Percentiles rank a stretch among this genome's conserved stretches.
These are phyloP conservation scores for Tenualosa thibaudeaui DNA, from an alignment of 2,797 vertebrate genomes.

Conservation along the genomic window DNA sequence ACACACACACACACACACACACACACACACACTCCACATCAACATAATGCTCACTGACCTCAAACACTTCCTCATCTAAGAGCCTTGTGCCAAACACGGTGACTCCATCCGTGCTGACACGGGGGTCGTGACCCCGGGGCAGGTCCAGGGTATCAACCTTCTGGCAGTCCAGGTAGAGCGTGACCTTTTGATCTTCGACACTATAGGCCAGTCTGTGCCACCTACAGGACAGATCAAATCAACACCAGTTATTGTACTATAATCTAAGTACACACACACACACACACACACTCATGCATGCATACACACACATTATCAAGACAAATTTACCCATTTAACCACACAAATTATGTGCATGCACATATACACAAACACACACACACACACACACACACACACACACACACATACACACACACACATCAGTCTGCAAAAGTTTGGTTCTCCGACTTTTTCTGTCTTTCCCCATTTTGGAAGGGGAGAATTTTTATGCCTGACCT, in stretches of 20 bases:
- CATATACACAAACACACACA: neutral
- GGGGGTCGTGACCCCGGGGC: conserved; percentile 80
- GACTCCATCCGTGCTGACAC: conserved; percentile 89
- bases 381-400: neutral
- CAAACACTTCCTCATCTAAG: conserved; percentile 92
- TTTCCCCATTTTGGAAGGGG: too few species aligned
- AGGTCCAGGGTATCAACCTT: conserved; percentile 84
- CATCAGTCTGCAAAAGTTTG: too few species aligned
- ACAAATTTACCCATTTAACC: neutral
- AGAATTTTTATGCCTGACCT: too few species aligned
- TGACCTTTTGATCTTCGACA: conserved; percentile 86
- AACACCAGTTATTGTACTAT: neutral
- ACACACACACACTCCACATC: neutral
- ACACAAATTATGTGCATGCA: neutral
- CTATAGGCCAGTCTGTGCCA: conserved; percentile 97
- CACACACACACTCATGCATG: neutral
- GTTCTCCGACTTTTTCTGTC: too few species aligned
- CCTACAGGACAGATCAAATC: conserved; percentile 63
- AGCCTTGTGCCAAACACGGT: conserved; percentile 93
- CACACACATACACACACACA: neutral
- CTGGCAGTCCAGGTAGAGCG: conserved; percentile 88
- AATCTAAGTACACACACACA: neutral
- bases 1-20: neutral
- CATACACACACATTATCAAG: neutral
- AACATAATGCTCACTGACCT: conserved; percentile 74